Percentiles rank a stretch among this genome's conserved stretches.
phyloP scores from a whole-genome alignment of 2,113 vertebrate species.

The Phaethornis superciliosus region DNA sequence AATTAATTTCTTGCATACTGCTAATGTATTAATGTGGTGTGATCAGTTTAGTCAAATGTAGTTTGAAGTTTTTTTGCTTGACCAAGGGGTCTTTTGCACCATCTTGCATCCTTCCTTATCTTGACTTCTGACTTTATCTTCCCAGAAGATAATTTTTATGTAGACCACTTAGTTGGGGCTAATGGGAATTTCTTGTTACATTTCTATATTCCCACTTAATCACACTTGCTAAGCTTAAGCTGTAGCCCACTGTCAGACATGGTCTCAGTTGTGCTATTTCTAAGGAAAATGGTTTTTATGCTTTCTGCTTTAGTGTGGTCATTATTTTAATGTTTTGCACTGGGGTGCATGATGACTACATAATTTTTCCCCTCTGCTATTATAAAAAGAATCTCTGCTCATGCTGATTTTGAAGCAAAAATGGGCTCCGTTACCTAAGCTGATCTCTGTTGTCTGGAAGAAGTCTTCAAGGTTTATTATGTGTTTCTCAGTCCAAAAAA shows the following conservation, averaged over 20 bases:
- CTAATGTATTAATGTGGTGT: no score
- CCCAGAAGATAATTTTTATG: no score
- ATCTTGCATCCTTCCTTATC: no score
- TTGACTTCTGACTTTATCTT: no score
- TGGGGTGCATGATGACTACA: not conserved
- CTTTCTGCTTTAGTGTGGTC: not conserved
- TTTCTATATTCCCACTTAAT: not conserved
- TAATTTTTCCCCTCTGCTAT: not conserved
- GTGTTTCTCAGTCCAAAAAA: not conserved
- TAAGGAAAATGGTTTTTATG: not conserved
- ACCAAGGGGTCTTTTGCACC: no score
- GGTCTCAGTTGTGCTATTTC: not conserved
- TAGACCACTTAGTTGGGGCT: not conserved
- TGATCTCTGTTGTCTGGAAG: not conserved
- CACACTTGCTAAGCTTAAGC: not conserved
- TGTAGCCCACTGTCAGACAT: not conserved
- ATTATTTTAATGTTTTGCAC: not conserved
- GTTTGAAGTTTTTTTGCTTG: no score
- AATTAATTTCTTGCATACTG: no score
- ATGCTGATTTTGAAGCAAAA: not conserved
- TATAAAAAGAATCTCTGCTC: not conserved
- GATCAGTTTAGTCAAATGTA: no score
- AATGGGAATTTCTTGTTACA: not conserved
- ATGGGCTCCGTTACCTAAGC: not conserved
- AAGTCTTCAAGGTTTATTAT: not conserved